Conservation (phyloP, 2,888 invertebrate genomes). For the Drosophila birchii region DNA sequence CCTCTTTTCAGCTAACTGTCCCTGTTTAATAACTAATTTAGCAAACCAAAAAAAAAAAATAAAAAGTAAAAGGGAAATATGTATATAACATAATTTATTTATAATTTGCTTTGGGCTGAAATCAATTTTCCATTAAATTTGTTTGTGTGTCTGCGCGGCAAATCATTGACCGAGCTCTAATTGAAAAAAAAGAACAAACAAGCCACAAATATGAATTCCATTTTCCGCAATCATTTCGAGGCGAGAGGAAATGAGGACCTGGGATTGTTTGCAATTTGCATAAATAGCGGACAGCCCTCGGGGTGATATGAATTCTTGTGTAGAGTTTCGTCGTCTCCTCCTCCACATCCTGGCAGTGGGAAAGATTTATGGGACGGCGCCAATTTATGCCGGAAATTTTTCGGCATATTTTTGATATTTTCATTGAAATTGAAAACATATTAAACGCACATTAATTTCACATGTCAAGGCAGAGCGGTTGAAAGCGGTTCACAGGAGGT, state of each 20-base stretch:
- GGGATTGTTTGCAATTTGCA: constrained; percentile 57
- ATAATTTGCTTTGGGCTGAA: constrained; percentile 17
- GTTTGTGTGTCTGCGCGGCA: constrained; percentile 9
- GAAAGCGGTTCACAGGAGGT: constrained; percentile 1
- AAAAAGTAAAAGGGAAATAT: not conserved
- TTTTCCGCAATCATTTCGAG: constrained; percentile 30
- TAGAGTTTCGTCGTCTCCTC: not conserved
- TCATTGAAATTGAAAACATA: constrained; percentile 66
- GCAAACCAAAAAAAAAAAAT: not conserved
- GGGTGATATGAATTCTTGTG: not conserved
- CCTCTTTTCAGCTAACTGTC: constrained; percentile 21
- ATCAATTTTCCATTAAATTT: constrained; percentile 57
- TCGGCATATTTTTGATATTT: constrained; percentile 59
- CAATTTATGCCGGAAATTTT: constrained; percentile 71
- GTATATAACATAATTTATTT: constrained; percentile 13
- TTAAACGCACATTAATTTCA: constrained; percentile 71
- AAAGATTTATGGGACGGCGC: constrained; percentile 65
- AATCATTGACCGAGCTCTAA: constrained; percentile 56
- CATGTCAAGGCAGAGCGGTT: constrained; percentile 35
- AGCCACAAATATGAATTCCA: constrained; percentile 58
- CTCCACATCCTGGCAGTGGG: constrained; percentile 20
- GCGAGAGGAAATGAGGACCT: constrained; percentile 45
- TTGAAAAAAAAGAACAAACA: constrained; percentile 51
- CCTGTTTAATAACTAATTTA: constrained; percentile 33
- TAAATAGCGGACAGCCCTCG: constrained; percentile 44